Base-by-base conservation (phyloP, 2,113 vertebrate species). In the Spilogale gracilis region DNA sequence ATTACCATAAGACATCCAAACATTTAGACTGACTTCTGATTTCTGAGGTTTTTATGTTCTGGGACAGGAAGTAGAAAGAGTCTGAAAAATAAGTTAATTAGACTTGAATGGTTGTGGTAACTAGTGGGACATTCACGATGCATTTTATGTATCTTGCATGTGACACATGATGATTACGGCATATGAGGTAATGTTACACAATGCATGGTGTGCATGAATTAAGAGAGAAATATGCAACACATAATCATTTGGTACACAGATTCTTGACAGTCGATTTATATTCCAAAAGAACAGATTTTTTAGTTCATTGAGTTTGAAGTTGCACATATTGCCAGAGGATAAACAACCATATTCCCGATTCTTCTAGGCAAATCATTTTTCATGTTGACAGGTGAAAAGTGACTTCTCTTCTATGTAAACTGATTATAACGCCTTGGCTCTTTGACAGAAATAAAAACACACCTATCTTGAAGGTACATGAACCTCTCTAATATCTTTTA, bases 131-230 rank as follows among this genome's bases (percentile, higher is more conserved):
- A 96, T 89, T 98, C 76, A 76, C 96, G 97, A 97, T 96, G 87
- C 96, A 97, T 97, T 98, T 98, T 98, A 97, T 88, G 94, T 96
- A 95, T 98, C 97, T 96, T 94, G 89, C 90, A 97, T 91, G 98
- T 94, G 98, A 98, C 98, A 98, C 89, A 87, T 85, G 65, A 45
- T 94, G 97, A 98, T 98, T 98, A 98, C 95, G 80, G 84, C 91
- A 95, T 98, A 97, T 99, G 98, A 99, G 97, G 98, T 99, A 98
- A 99, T 98, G 98, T 74, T 97, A 96, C 71, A 94, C 74, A 97
- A 97, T 84, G 96, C 96, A 97, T 92, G 96, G 95, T 97, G 91
- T 91, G 95, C n/a, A 27, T 98, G 96, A 98, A 98, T 97, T 98
- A 97, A 98, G 88, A 93, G 95, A 96, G 96, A 98, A 98, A 96